Evolutionary conservation across 2,113 vertebrate species (phyloP), one percentile per base, ranked within the genome.

Genomic region (Salvelinus sp.): DNA sequence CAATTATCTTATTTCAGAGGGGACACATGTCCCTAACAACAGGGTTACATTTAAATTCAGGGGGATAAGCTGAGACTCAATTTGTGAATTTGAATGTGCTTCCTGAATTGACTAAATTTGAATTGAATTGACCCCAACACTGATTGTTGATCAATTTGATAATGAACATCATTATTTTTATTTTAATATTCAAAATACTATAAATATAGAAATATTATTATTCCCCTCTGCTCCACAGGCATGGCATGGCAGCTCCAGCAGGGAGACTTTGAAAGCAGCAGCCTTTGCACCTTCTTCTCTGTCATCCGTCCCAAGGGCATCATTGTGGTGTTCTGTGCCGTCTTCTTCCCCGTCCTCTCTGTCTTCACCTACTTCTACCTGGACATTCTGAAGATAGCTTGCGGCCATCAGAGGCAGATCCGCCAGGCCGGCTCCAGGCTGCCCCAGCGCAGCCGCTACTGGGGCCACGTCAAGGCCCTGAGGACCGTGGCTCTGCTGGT

Each of bases 341-440:
- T 92, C 77, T 98, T 97, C 90, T 95, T 97, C 91, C 96, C 96
- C 0, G 82, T 91, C 0, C 90, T 96, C 47, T 89, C 91, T 0
- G 77, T 94, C 66, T 96, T 97, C 73, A 62, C 96, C 76, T 98
- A 93, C 85, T 95, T 98, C 84, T 98, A 98, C 91, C 94, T 96
- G 0, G 95, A 97, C 92, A 96, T 98, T 88, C 92, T 98, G 79
- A 96, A 96, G 79, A 93, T 96, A 0, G 96, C 97, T 70, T 94
- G 92, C 0, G 60, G 69, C 76, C 97, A 98, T 13, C 93, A 92
- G 78, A 92, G 91, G 83, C 94, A 95, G 70, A 97, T 98, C 81
- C 87, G 38, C 38, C 38, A 44, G 38, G 91, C 82, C 0, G 90
- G 92, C 25, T 91, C 88, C 69, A 76, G 82, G 30, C 82, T 82